Percentiles rank a stretch among this genome's conserved stretches.
phyloP scores from a whole-genome alignment of 1,140 invertebrate genomes.

The Zaprionus tsacasi region DNA sequence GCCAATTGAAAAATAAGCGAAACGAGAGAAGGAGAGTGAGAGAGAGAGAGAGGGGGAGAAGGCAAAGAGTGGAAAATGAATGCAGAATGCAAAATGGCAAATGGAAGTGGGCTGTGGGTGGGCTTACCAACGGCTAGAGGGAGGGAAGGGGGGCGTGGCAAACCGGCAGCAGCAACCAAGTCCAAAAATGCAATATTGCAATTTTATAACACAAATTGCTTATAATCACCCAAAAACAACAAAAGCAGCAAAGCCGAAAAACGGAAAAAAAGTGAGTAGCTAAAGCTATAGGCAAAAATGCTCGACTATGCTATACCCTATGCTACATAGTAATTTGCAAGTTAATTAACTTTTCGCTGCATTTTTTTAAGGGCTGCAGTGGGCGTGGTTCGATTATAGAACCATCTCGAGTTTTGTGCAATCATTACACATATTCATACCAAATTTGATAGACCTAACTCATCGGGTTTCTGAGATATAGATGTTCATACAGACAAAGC shows the following conservation, averaged over 20 bases:
- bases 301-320: not conserved
- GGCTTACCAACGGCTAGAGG: not conserved
- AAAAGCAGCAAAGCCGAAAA: slow-evolving; percentile 16
- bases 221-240: slow-evolving; percentile 72
- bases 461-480: too few species aligned
- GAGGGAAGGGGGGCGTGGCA: not conserved
- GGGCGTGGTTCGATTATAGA: not conserved
- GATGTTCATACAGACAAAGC: too few species aligned
- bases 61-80: slow-evolving; percentile 46
- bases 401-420: not conserved
- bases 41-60: slow-evolving; percentile 3
- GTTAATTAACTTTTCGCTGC: too few species aligned
- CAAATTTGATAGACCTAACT: too few species aligned
- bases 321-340: not conserved
- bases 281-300: not conserved
- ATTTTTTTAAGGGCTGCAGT: too few species aligned
- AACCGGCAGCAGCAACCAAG: slow-evolving; percentile 8
- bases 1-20: slow-evolving; percentile 74
- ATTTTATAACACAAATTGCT: slow-evolving; percentile 81
- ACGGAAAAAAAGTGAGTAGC: slow-evolving; percentile 18
- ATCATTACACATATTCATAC: not conserved
- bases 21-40: slow-evolving; percentile 45
- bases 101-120: not conserved
- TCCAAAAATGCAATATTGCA: slow-evolving; percentile 76
- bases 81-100: slow-evolving; percentile 26